A percentile compares a stretch with the other conserved stretches of the same genome.
Evolutionary conservation across 2,113 vertebrate species (phyloP).

Genomic region (Brachionichthys hirsutus): DNA sequence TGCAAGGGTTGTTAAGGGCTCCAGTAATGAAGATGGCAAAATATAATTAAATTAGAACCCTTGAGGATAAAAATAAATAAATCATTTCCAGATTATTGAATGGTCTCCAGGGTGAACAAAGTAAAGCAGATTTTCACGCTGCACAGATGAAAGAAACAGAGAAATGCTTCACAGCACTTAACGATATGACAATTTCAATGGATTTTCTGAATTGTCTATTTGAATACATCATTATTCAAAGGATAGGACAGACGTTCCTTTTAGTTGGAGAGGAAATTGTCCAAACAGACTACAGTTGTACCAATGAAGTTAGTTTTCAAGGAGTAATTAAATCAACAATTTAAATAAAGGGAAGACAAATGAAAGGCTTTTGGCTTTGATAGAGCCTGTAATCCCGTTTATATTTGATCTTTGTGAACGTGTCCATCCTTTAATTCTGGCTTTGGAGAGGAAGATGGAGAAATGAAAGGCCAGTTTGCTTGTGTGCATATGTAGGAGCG

Average conservation of each 20-base stretch:
- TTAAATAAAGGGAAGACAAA: constrained; percentile 9
- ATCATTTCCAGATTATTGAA: constrained; percentile 26
- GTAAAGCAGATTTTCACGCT: not conserved
- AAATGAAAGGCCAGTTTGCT: constrained; percentile 18
- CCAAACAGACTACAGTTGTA: too few relatives aligned
- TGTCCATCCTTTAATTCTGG: constrained; percentile 35
- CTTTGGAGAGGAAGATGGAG: constrained; percentile 7
- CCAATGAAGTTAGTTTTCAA: not conserved
- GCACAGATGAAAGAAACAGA: too few relatives aligned
- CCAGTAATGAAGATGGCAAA: constrained; percentile 7
- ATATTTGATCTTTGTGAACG: not conserved
- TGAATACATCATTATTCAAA: not conserved
- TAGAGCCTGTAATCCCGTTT: constrained; percentile 19
- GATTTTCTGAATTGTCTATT: constrained; percentile 6
- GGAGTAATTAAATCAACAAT: constrained; percentile 14
- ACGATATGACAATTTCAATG: not conserved
- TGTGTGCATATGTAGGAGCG: not conserved
- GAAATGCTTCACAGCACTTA: too few relatives aligned
- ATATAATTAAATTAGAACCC: constrained; percentile 16
- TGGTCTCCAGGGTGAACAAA: not conserved
- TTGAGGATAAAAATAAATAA: constrained; percentile 11
- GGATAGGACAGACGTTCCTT: too few relatives aligned
- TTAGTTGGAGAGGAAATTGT: too few relatives aligned
- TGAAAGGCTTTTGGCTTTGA: not conserved
- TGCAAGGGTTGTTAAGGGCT: constrained; percentile 8